These are phyloP conservation scores for Misgurnus anguillicaudatus DNA, from an alignment of 2,113 vertebrate genomes.

Conservation along the genomic window DNA sequence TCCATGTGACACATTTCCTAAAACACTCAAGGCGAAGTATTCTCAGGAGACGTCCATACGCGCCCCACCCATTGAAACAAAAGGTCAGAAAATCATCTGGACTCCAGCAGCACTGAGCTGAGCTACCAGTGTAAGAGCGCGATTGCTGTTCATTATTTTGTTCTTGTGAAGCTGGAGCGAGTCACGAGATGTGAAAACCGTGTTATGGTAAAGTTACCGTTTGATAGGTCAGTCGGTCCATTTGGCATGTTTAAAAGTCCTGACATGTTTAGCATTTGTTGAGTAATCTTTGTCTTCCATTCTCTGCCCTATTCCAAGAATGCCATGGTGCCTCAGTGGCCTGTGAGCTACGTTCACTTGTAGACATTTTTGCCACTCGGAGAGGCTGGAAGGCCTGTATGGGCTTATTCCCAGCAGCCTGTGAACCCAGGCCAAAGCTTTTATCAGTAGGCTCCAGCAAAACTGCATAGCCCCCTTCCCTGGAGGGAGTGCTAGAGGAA, in stretches of 20 bases:
- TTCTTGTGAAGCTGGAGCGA: neutral
- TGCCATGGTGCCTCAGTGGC: constrained; percentile 8
- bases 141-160: neutral
- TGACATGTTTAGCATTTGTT: neutral
- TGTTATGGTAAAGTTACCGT: neutral
- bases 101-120: neutral
- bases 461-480: constrained; percentile 50
- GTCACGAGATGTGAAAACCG: neutral
- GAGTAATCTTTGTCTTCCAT: neutral
- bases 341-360: constrained; percentile 20
- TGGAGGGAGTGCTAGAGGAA: constrained; percentile 60
- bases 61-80: constrained; percentile 36
- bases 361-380: constrained; percentile 31
- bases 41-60: constrained; percentile 48
- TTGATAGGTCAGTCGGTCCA: neutral
- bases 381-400: constrained; percentile 33
- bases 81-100: constrained; percentile 9
- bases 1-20: constrained; percentile 55
- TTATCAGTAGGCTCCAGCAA: constrained; percentile 61
- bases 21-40: constrained; percentile 50
- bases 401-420: constrained; percentile 57
- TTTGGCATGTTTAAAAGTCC: neutral
- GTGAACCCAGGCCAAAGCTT: constrained; percentile 59
- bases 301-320: constrained; percentile 6
- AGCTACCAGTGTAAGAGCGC: neutral